These are phyloP conservation scores for Ethmia dodecea DNA, from an alignment of 2,888 invertebrate species.

Conservation along the genomic window DNA sequence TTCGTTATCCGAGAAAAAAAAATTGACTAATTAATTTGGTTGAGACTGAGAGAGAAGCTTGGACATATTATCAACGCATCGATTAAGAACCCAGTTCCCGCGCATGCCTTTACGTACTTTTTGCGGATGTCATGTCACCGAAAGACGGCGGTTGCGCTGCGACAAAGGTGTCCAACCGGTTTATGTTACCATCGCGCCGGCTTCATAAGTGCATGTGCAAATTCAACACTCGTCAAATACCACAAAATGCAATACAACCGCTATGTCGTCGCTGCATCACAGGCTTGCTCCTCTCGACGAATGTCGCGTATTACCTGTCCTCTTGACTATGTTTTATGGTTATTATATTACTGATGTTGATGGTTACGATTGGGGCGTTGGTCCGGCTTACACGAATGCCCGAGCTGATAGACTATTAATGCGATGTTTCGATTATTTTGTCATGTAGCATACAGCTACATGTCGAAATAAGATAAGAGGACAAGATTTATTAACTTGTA, in stretches of 20 bases:
- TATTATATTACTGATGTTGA: slow-evolving; percentile 28
- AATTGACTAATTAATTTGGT: no score
- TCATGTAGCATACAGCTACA: no score
- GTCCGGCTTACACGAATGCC: no score
- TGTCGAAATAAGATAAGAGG: no score
- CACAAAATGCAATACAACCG: slow-evolving; percentile 50
- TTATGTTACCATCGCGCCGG: slow-evolving; percentile 57
- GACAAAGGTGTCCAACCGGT: slow-evolving; percentile 72
- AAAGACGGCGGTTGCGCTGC: slow-evolving; percentile 58
- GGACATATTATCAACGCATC: slow-evolving; percentile 31
- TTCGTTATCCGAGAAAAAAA: no score
- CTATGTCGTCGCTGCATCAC: slow-evolving; percentile 27
- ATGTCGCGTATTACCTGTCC: slow-evolving; percentile 29
- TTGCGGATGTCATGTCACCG: slow-evolving; percentile 75
- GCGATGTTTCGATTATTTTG: no score
- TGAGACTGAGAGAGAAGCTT: no score
- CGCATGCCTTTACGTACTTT: slow-evolving; percentile 64
- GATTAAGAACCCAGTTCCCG: slow-evolving; percentile 52
- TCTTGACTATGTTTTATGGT: slow-evolving; percentile 27
- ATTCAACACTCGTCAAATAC: slow-evolving; percentile 71
- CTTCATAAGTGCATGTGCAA: slow-evolving; percentile 70
- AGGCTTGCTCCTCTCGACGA: slow-evolving; percentile 29
- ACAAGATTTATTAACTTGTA: no score
- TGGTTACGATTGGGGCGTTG: slow-evolving; percentile 29
- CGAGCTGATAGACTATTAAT: no score